A percentile compares a stretch with the other conserved stretches of the same genome.
These are phyloP conservation scores for Zoanthus sansibaricus DNA, from an alignment of 92 coral and sea anemone genomes.

Conservation along the genomic window DNA sequence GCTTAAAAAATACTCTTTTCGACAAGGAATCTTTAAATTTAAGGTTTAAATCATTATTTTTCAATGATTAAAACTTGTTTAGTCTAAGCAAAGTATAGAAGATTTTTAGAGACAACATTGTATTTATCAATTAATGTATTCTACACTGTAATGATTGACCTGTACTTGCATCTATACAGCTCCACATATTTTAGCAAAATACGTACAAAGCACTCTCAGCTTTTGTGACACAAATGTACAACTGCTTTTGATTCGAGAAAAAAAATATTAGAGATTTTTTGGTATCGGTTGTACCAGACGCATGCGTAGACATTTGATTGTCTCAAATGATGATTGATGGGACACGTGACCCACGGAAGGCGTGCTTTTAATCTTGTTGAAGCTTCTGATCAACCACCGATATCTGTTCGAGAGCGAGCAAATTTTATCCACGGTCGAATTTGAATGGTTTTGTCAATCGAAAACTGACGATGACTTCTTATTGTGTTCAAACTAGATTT, in stretches of 20 bases:
- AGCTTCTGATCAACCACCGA: conserved; percentile 58
- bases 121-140: too few relatives aligned
- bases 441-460: conserved; percentile 46
- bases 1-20: neutral
- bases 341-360: conserved; percentile 75
- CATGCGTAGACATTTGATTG: conserved; percentile 61
- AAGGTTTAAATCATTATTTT: neutral
- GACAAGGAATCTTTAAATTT: neutral
- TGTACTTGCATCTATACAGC: neutral
- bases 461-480: conserved; percentile 16
- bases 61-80: neutral
- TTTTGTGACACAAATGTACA: neutral
- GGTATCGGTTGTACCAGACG: conserved; percentile 49
- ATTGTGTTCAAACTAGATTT: neutral
- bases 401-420: conserved; percentile 43
- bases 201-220: neutral
- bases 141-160: neutral
- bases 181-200: neutral
- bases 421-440: conserved; percentile 32
- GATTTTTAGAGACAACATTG: neutral
- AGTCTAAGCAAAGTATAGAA: neutral
- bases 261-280: conserved; percentile 7
- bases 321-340: conserved; percentile 47
- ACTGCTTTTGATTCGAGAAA: neutral
- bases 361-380: conserved; percentile 59